Evolutionary conservation across 2,113 vertebrate species (phyloP).

Genomic region (Otocyon megalotis): DNA sequence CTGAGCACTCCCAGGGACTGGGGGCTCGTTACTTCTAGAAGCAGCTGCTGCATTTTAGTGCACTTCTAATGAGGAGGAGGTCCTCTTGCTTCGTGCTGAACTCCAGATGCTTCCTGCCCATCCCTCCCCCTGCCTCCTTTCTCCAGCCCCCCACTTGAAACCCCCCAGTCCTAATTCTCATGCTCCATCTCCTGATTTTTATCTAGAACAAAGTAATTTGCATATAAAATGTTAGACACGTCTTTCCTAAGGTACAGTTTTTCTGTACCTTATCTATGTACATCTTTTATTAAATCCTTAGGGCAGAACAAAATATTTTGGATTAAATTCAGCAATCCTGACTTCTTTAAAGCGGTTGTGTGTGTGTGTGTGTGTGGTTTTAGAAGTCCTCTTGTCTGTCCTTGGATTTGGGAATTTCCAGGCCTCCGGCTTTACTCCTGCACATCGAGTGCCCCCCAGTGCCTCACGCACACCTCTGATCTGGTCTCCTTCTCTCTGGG

Average conservation of each 20-base stretch:
- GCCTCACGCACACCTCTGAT: background rate
- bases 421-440: background rate
- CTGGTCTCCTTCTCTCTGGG: background rate
- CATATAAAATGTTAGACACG: background rate
- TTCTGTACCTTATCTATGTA: background rate
- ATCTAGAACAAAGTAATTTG: background rate
- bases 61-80: background rate
- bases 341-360: background rate
- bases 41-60: background rate
- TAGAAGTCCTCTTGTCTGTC: background rate
- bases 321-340: conserved; percentile 11
- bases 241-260: background rate
- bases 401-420: background rate
- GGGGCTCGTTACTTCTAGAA: background rate
- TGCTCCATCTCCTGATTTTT: background rate
- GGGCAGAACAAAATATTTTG: background rate
- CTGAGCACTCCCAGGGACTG: background rate
- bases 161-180: background rate
- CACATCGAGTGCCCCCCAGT: rapidly evolving
- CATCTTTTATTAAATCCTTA: conserved; percentile 47
- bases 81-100: background rate
- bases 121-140: background rate
- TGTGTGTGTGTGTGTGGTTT: background rate
- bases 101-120: background rate
- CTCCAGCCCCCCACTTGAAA: background rate